phyloP scores from a whole-genome alignment of 2,797 vertebrate genomes.

The Phataginus tricuspis region DNA sequence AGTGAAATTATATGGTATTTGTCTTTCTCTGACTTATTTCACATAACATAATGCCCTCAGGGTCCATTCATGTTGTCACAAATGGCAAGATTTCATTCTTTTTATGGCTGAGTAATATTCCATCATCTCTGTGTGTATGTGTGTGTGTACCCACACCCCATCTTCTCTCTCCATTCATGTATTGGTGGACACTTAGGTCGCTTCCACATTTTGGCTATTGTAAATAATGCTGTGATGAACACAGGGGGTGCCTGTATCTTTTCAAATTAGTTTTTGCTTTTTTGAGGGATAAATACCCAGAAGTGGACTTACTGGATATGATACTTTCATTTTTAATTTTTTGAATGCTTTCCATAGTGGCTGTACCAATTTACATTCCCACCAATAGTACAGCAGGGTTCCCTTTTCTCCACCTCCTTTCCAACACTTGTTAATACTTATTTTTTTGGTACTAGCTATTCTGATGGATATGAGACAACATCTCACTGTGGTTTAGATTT shows the following conservation, averaged over 20 bases:
- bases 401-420: neutral
- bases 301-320: neutral
- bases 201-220: neutral
- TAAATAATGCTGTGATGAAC: no score
- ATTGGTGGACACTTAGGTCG: neutral
- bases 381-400: neutral
- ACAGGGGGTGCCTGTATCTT: neutral
- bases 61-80: neutral
- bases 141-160: neutral
- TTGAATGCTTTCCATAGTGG: neutral
- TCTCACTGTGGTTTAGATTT: neutral
- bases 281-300: neutral
- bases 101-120: neutral
- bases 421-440: neutral
- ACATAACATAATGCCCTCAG: neutral
- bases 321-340: neutral
- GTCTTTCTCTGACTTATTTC: neutral
- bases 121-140: neutral
- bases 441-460: neutral
- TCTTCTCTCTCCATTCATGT: neutral
- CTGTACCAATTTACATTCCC: neutral
- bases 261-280: neutral
- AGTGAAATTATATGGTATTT: neutral
- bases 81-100: neutral
- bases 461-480: neutral